Evolutionary conservation across 2,113 vertebrate species (phyloP).

Genomic region (Gopherus flavomarginatus): DNA sequence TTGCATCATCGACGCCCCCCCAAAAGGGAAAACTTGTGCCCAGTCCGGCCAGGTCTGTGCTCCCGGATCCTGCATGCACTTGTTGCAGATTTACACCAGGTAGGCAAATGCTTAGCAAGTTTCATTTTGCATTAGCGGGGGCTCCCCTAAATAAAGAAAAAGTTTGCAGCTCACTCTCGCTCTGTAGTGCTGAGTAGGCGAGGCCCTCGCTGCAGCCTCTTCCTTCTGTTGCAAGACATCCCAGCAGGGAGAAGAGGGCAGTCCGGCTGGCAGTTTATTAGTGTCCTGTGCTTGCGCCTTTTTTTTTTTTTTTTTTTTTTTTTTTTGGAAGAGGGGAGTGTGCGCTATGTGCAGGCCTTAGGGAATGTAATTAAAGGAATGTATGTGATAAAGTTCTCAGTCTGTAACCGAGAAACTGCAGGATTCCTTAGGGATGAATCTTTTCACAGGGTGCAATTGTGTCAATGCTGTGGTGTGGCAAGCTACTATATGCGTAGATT

Average conservation of each 20-base stretch:
- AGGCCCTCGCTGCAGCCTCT: slow-evolving; percentile 50
- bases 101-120: slow-evolving; percentile 73
- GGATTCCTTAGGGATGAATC: slow-evolving; percentile 11
- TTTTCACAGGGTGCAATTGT: slow-evolving; percentile 59
- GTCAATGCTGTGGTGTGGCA: neutral
- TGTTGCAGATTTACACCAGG: slow-evolving; percentile 80
- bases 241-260: slow-evolving; percentile 39
- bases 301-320: neutral
- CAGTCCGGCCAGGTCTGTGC: slow-evolving; percentile 48
- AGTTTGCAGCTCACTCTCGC: slow-evolving; percentile 69
- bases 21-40: neutral
- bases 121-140: slow-evolving; percentile 63
- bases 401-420: slow-evolving; percentile 64
- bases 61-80: slow-evolving; percentile 74
- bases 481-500: neutral
- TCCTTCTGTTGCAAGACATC: slow-evolving; percentile 56
- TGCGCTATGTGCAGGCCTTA: slow-evolving; percentile 13
- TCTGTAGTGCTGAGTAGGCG: slow-evolving; percentile 38
- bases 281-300: neutral
- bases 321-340: neutral
- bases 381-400: slow-evolving; percentile 52
- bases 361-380: neutral
- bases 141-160: slow-evolving; percentile 45
- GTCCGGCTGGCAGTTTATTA: slow-evolving; percentile 18
- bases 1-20: slow-evolving; percentile 61